Evolutionary conservation across 1,140 invertebrate genomes (phyloP).

Genomic region (Drosophila nannoptera): DNA sequence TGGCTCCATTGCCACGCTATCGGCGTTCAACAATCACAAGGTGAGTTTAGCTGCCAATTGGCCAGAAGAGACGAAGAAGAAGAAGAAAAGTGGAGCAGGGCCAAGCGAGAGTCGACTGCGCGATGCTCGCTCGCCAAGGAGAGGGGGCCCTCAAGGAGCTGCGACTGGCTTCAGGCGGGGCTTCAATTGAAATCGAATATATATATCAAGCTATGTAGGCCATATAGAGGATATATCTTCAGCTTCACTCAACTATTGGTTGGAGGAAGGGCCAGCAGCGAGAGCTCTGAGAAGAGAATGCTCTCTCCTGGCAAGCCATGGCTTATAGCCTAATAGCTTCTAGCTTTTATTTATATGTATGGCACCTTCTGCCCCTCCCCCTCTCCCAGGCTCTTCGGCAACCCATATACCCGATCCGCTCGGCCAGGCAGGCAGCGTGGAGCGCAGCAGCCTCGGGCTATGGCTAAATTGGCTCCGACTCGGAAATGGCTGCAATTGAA

Average conservation of each 20-base stretch:
- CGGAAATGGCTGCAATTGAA: conserved; percentile 49
- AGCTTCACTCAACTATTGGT: too few species aligned
- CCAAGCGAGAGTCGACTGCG: background rate
- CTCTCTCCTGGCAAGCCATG: too few species aligned
- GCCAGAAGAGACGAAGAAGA: conserved; percentile 20
- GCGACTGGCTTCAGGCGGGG: too few species aligned
- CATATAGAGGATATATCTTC: too few species aligned
- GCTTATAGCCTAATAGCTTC: too few species aligned
- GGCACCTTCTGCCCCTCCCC: too few species aligned
- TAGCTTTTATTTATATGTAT: too few species aligned
- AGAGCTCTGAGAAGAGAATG: too few species aligned
- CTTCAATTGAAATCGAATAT: too few species aligned
- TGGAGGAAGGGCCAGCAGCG: too few species aligned
- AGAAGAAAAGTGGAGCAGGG: background rate
- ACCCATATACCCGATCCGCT: background rate
- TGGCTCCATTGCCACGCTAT: conserved; percentile 89
- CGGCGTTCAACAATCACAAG: conserved; percentile 89
- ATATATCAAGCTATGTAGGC: too few species aligned
- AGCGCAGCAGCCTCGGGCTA: conserved; percentile 18
- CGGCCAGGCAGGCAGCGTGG: background rate
- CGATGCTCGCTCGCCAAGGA: background rate
- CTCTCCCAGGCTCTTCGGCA: too few species aligned
- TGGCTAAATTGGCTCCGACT: conserved; percentile 37
- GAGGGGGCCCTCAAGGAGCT: background rate
- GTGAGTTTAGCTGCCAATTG: conserved; percentile 76